Evolutionary conservation across 2,797 vertebrate species (phyloP).

Genomic region (Epinephelus malabaricus): DNA sequence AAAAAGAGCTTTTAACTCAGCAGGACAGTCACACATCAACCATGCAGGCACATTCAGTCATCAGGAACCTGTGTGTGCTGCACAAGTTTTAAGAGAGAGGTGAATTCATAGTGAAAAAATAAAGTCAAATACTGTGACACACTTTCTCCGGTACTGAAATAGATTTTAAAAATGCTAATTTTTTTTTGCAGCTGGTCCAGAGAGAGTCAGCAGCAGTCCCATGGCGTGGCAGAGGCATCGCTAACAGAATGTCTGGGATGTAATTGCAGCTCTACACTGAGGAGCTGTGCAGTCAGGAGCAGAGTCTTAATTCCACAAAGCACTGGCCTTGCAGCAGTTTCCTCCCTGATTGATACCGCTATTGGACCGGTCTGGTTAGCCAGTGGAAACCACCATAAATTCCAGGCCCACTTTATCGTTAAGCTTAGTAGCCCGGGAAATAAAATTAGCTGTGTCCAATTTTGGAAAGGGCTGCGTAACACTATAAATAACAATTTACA

Average conservation of each 20-base stretch:
- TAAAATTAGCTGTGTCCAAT: constrained; percentile 80
- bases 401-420: constrained; percentile 72
- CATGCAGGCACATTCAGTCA: constrained; percentile 18
- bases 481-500: constrained; percentile 74
- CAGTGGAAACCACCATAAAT: constrained; percentile 77
- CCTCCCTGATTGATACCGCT: constrained; percentile 77
- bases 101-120: constrained; percentile 5
- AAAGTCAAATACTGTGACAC: constrained; percentile 21
- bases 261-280: constrained; percentile 58
- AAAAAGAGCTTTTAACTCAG: constrained; percentile 21
- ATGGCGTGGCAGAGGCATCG: constrained; percentile 13
- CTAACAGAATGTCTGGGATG: constrained; percentile 47
- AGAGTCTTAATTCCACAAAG: constrained; percentile 63
- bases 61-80: constrained; percentile 13
- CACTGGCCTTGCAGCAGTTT: constrained; percentile 65
- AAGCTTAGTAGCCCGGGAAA: constrained; percentile 78
- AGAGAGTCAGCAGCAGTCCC: constrained; percentile 28
- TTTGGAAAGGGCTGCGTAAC: constrained; percentile 62
- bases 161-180: constrained; percentile 40
- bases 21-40: constrained; percentile 38
- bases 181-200: constrained; percentile 30
- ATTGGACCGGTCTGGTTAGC: constrained; percentile 66
- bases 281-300: constrained; percentile 55
- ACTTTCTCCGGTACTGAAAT: constrained; percentile 21
- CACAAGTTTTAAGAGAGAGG: constrained; percentile 25